phyloP scores from a whole-genome alignment of 2,888 invertebrate species.

The Barypeithes pellucidus region DNA sequence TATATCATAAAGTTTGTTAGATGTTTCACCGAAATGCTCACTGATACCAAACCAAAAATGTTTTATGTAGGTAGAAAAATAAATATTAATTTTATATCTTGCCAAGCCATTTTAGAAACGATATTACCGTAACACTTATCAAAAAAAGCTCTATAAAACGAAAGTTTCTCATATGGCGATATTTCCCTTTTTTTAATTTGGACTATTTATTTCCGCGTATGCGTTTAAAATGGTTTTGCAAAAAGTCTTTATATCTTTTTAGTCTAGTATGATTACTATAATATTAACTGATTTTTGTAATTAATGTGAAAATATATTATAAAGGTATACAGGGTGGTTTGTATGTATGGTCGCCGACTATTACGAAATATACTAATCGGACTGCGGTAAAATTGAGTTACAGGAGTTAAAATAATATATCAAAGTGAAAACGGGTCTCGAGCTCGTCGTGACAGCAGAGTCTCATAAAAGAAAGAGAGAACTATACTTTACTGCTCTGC shows the following conservation, averaged over 20 bases:
- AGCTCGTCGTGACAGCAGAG: too few species aligned
- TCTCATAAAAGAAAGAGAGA: too few species aligned
- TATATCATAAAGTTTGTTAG: neutral
- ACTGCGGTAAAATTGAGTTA: too few species aligned
- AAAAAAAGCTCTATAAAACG: too few species aligned
- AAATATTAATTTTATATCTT: neutral
- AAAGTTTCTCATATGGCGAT: too few species aligned
- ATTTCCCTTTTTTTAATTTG: too few species aligned
- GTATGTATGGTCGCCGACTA: neutral
- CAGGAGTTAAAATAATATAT: too few species aligned
- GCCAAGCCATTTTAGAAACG: slow-evolving; percentile 2
- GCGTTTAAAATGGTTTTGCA: slow-evolving; percentile 5
- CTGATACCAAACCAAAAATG: slow-evolving; percentile 14
- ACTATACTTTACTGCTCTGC: too few species aligned
- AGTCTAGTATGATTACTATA: slow-evolving; percentile 15
- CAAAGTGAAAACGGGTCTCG: too few species aligned
- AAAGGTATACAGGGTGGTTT: neutral
- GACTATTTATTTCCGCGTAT: neutral
- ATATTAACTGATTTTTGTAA: slow-evolving; percentile 31
- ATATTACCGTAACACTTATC: too few species aligned
- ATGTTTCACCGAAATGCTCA: slow-evolving; percentile 17
- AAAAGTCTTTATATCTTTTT: neutral
- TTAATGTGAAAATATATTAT: slow-evolving; percentile 35
- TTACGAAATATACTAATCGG: neutral
- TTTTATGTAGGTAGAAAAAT: slow-evolving; percentile 11